Percentiles rank a stretch among this genome's conserved stretches.
phyloP scores from a whole-genome alignment of 2,888 invertebrate species.

The Euspilapteryx auroguttella region DNA sequence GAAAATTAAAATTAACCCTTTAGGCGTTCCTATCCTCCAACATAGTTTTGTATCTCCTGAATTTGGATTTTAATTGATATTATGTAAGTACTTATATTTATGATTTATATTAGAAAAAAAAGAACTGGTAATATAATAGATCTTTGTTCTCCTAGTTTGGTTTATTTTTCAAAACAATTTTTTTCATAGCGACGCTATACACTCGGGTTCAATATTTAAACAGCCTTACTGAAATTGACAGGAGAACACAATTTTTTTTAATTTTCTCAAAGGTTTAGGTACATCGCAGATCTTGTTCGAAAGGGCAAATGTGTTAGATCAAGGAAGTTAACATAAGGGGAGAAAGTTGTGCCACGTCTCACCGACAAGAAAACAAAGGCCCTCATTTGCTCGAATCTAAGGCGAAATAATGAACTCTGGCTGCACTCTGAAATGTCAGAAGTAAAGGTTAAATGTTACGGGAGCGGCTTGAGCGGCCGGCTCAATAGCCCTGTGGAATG shows the following conservation, averaged over 20 bases:
- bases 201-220: too few species aligned
- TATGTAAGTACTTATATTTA: conserved; percentile 15
- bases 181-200: too few species aligned
- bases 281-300: conserved; percentile 33
- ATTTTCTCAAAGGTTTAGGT: too few species aligned
- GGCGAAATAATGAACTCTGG: conserved; percentile 37
- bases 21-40: too few species aligned
- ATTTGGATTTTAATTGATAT: too few species aligned
- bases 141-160: too few species aligned
- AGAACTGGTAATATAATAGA: not conserved
- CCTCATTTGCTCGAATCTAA: conserved; percentile 42
- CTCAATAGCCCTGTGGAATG: too few species aligned
- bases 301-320: conserved; percentile 36
- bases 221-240: too few species aligned
- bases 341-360: conserved; percentile 34
- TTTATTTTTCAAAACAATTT: too few species aligned
- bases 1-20: too few species aligned
- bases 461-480: conserved; percentile 18
- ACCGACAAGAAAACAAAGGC: conserved; percentile 39
- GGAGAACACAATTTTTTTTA: too few species aligned
- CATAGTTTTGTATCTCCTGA: too few species aligned
- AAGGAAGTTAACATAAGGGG: conserved; percentile 39
- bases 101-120: conserved; percentile 23
- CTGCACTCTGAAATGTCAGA: conserved; percentile 45
- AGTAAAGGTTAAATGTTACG: conserved; percentile 49